Conservation (phyloP, 2,113 vertebrate species). For the Chascanopsetta lugubris region DNA sequence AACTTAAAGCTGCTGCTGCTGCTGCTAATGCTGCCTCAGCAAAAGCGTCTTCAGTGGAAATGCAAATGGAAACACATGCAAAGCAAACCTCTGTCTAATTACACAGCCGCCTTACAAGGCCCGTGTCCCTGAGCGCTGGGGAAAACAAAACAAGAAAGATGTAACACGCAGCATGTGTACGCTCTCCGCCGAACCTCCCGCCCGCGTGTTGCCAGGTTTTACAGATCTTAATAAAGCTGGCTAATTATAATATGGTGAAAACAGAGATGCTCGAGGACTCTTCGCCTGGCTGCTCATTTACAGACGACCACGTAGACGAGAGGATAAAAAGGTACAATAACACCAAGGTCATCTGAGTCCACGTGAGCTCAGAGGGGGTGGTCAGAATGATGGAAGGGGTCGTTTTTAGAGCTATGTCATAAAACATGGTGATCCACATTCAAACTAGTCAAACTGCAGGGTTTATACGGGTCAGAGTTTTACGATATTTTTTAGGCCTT, state of each 20-base stretch:
- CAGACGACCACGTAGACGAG: slow-evolving; percentile 46
- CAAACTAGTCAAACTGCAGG: background rate
- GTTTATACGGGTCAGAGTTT: slow-evolving; percentile 2
- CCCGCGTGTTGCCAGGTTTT: slow-evolving; percentile 37
- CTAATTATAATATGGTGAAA: slow-evolving; percentile 68
- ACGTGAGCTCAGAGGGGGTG: background rate
- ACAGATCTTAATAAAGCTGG: slow-evolving; percentile 55
- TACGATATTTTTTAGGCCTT: too few relatives aligned
- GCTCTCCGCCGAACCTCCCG: slow-evolving; percentile 53
- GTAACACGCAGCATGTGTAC: slow-evolving; percentile 66
- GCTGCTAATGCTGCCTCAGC: slow-evolving; percentile 78
- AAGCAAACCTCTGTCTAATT: slow-evolving; percentile 80
- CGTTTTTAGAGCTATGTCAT: slow-evolving; percentile 11
- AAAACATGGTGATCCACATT: slow-evolving; percentile 15
- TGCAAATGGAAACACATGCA: slow-evolving; percentile 82
- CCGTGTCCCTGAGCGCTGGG: slow-evolving; percentile 72
- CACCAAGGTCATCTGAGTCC: slow-evolving; percentile 27
- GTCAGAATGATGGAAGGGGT: too few relatives aligned
- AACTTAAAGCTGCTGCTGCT: slow-evolving; percentile 66
- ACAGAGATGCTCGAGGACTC: slow-evolving; percentile 44
- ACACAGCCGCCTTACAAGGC: slow-evolving; percentile 70
- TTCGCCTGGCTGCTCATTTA: slow-evolving; percentile 43
- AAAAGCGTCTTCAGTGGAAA: slow-evolving; percentile 76
- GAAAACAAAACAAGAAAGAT: slow-evolving; percentile 39
- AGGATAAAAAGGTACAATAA: slow-evolving; percentile 5